These are phyloP conservation scores for Coenonympha arcania DNA, from an alignment of 2,888 invertebrate genomes.

Conservation along the genomic window DNA sequence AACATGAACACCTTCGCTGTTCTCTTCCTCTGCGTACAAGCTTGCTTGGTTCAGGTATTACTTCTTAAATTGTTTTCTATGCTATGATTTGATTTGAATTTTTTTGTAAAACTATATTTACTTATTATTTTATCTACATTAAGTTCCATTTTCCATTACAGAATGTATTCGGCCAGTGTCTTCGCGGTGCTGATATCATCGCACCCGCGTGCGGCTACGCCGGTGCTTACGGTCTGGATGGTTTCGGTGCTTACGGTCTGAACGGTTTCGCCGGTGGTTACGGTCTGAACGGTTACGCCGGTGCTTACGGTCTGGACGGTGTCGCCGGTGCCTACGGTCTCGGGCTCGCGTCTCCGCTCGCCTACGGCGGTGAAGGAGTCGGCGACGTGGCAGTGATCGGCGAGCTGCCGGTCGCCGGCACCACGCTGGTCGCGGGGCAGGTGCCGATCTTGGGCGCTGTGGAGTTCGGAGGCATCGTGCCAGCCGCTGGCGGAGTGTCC, in stretches of 20 bases:
- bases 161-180: neutral
- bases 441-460: constrained; percentile 42
- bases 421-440: constrained; percentile 36
- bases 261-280: neutral
- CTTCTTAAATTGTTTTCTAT: too few relatives aligned
- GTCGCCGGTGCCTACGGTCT: neutral
- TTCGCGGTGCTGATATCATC: constrained; percentile 8
- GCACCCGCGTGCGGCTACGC: constrained; percentile 26
- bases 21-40: constrained; percentile 28
- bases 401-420: constrained; percentile 34
- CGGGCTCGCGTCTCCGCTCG: too few relatives aligned
- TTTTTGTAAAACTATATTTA: too few relatives aligned
- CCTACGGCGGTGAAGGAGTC: too few relatives aligned
- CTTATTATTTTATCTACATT: too few relatives aligned
- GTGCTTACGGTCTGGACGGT: neutral
- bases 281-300: neutral
- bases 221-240: constrained; percentile 18
- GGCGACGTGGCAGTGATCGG: constrained; percentile 32
- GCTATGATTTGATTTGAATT: neutral
- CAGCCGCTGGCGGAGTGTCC: too few relatives aligned
- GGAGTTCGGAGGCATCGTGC: too few relatives aligned
- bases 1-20: constrained; percentile 13
- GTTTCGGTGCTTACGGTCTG: neutral
- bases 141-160: too few relatives aligned
- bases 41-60: constrained; percentile 6